Base-by-base conservation (phyloP, 2,888 invertebrate species). In the Diloba caeruleocephala region DNA sequence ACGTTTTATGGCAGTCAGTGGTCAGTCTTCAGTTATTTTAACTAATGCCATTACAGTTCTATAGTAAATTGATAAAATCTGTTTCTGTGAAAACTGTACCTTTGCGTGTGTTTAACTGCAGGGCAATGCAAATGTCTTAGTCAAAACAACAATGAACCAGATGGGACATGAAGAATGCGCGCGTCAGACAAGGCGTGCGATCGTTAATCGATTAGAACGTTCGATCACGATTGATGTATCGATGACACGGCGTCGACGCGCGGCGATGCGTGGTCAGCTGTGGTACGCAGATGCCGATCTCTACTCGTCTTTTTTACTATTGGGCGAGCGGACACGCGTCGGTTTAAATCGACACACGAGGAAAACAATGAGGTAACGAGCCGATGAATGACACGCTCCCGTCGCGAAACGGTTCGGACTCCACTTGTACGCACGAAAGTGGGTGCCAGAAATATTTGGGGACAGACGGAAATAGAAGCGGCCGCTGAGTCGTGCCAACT, bases 371-470 rank as follows among this genome's bases (percentile, higher is more conserved):
- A 82, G 85, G 85, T 87, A 89, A 87, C 86, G 87, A 88, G 84
- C 87, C 87, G 90, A 93, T 92, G 93, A 93, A 93, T 93, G 92
- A 92, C 92, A 89, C 71, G 82, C 79, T 81, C 76, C 73, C 82
- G 79, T 79, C 82, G 79, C 82, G 52, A 81, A 79, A 75, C 77
- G 76, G 76, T 78, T 78, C 82, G 74, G 77, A 84, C 78, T 78
- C 75, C 87, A 87, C 88, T 88, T 87, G 84, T 85, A 89, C 84
- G 84, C 81, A 84, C 76, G 77, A 79, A 84, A 86, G 85, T 86
- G 82, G 81, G 77, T 91, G 92, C 92, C 92, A 92, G 90, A 89
- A 90, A 88, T 92, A 88, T 90, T 88, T 89, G 88, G 88, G 87
- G 89, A 87, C 88, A 84, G 83, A 78, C 90, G 78, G 84, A 87